Conservation (phyloP, 2,113 vertebrate species). For the Zosterops lateralis region DNA sequence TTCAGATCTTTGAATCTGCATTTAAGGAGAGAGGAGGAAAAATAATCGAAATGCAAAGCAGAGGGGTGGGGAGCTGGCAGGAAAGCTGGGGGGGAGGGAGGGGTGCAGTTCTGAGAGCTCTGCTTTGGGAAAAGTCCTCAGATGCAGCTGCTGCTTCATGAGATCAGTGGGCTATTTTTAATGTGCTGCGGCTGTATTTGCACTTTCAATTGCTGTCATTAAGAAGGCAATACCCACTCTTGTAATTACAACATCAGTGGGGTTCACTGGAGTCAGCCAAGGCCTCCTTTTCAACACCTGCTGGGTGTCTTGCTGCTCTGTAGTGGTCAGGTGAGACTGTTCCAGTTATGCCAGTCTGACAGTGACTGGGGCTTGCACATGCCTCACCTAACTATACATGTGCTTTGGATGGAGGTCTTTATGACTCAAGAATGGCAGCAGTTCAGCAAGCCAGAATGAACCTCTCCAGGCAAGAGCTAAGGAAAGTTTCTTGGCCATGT, state of each 20-base stretch:
- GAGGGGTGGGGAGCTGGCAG: constrained; percentile 4
- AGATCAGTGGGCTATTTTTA: constrained; percentile 52
- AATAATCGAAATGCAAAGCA: constrained; percentile 32
- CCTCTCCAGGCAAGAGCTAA: not conserved
- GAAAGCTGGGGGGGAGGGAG: not conserved
- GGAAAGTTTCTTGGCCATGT: not conserved
- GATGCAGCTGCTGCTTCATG: constrained; percentile 53
- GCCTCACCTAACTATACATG: not conserved
- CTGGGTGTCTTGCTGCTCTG: not conserved
- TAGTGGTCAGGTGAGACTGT: not conserved
- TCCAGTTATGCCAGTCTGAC: not conserved
- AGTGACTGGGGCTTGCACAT: not conserved
- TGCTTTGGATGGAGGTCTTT: not conserved
- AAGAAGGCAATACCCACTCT: constrained; percentile 20
- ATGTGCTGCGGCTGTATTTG: constrained; percentile 21
- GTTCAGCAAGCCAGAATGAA: not conserved
- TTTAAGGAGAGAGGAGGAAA: constrained; percentile 1
- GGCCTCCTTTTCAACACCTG: not conserved
- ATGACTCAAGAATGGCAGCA: not conserved
- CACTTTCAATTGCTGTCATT: constrained; percentile 57
- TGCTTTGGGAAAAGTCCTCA: constrained; percentile 34
- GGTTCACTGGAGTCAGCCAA: not conserved
- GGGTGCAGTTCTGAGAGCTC: not conserved
- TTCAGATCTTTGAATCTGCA: not conserved
- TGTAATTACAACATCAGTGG: not conserved